phyloP scores from a whole-genome alignment of 2,113 vertebrate species.

The Tachycineta bicolor region DNA sequence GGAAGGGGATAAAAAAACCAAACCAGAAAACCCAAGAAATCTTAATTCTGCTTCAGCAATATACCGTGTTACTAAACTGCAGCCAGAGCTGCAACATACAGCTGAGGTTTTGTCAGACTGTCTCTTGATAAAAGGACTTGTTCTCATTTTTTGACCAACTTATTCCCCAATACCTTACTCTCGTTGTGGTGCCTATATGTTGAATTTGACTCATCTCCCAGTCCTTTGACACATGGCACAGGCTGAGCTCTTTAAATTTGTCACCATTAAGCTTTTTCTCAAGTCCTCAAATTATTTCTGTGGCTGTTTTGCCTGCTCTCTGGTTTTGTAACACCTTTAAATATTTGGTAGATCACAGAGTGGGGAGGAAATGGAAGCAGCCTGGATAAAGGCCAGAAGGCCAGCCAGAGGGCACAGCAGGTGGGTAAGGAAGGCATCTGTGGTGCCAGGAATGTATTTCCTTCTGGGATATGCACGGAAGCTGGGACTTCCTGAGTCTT shows the following conservation, averaged over 20 bases:
- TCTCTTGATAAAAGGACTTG: background rate
- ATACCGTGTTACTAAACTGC: background rate
- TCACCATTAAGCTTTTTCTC: background rate
- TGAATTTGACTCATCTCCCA: background rate
- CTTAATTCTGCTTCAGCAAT: constrained; percentile 8
- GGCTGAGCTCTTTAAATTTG: background rate
- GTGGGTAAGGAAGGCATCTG: background rate
- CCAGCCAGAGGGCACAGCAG: background rate
- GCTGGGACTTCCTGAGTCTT: background rate
- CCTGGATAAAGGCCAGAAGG: background rate
- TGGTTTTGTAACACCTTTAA: background rate
- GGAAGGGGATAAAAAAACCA: background rate
- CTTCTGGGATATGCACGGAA: background rate
- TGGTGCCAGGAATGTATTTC: background rate
- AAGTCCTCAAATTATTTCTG: background rate
- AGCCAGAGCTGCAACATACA: background rate
- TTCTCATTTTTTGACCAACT: background rate
- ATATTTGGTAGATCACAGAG: background rate
- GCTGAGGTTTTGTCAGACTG: background rate
- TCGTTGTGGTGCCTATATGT: background rate
- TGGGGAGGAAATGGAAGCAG: background rate
- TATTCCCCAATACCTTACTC: background rate
- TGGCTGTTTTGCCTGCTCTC: background rate
- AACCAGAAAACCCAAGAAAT: background rate
- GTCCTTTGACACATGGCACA: background rate